Evolutionary conservation across 2,797 vertebrate genomes (phyloP).

Genomic region (Coregonus suidteri): DNA sequence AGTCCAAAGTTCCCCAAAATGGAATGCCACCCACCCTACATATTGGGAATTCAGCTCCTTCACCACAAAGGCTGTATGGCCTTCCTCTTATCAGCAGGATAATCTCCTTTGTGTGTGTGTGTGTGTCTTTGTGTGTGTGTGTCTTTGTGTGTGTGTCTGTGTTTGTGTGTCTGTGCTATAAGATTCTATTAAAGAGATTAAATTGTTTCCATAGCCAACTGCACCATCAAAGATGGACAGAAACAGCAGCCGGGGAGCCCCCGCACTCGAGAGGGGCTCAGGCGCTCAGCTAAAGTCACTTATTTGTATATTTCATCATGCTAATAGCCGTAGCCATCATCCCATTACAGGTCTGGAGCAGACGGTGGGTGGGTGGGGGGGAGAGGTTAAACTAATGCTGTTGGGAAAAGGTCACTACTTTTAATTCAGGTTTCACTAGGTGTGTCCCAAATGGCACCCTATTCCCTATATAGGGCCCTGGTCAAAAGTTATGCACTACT

Average conservation of each 20-base stretch:
- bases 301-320: constrained; percentile 84
- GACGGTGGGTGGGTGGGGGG: constrained; percentile 25
- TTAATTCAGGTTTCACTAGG: constrained; percentile 47
- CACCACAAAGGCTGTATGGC: no score
- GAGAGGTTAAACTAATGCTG: constrained; percentile 73
- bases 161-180: constrained; percentile 32
- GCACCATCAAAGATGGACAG: constrained; percentile 76
- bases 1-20: no score
- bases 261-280: constrained; percentile 60
- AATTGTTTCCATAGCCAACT: constrained; percentile 80
- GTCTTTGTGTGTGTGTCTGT: no score
- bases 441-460: neutral
- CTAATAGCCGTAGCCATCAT: constrained; percentile 77
- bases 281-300: constrained; percentile 72
- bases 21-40: no score
- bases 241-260: constrained; percentile 66
- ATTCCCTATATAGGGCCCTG: neutral
- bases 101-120: constrained; percentile 27
- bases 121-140: neutral
- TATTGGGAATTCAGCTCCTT: no score
- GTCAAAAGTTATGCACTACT: neutral
- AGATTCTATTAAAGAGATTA: constrained; percentile 77
- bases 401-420: constrained; percentile 72
- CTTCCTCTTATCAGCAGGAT: neutral
- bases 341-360: constrained; percentile 67